Base-by-base conservation (phyloP, 2,888 invertebrate species). In the Watsonalla binaria region DNA sequence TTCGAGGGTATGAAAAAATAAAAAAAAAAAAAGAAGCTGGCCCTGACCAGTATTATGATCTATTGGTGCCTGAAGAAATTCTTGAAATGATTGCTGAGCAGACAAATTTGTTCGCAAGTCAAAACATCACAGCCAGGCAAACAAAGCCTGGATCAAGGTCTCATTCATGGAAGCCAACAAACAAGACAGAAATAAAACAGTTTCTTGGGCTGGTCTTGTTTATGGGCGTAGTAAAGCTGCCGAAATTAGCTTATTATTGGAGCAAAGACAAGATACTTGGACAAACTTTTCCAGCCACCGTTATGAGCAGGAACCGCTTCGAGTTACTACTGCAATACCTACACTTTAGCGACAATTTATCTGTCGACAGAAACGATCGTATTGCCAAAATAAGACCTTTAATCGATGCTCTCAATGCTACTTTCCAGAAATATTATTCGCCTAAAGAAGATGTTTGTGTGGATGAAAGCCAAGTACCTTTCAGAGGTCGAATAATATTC, bases 221-320 rank as follows among this genome's bases (percentile, higher is more conserved):
- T 55, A 70, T 68, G 66, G 68, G 70, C 51, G 53, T 70, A 57
- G 66, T 68, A 59, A 68, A 66, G 58, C 61, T 68, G 56, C 66
- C 68, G 42, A 62, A 62, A 67, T 53, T 67, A 57, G 54, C 53
- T 58, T 56, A 65, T 63, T 69, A 69, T 57, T 68, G 68, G 67
- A 64, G 62, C 59, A 68, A 63, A 63, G 63, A 68, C 57, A 59
- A 63, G 55, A 60, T 69, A 55, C 52, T 66, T 46, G 65, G 62
- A 55, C 68, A 68, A 65, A 60, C 55, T 55, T 67, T 69, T 63
- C 62, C 68, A 55, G 45, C 56, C 47, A 62, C 64, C 52, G 61
- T 68, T 56, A 68, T 70, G 68, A 66, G 61, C 57, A 59, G 72
- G 51, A 69, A 69, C 58, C 57, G 68, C 56, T 72, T 69, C 58